Percentiles rank a stretch among this genome's conserved stretches.
Evolutionary conservation across 2,113 vertebrate genomes (phyloP).

Genomic region (Arizona elegans): DNA sequence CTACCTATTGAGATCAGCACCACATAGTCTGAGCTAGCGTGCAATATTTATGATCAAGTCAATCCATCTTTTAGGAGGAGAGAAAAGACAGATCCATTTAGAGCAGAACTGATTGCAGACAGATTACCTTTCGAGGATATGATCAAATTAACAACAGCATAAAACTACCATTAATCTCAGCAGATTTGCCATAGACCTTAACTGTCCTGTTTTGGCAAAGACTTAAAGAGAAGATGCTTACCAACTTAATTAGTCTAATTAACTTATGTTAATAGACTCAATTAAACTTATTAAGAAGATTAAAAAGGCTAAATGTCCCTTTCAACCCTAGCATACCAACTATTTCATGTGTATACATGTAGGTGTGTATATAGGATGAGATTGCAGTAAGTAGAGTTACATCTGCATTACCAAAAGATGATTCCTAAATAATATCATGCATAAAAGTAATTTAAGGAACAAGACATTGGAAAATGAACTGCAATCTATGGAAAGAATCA

Average conservation of each 20-base stretch:
- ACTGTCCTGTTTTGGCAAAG: slow-evolving; percentile 4
- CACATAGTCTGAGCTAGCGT: slow-evolving; percentile 4
- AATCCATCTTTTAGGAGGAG: not conserved
- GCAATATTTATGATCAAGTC: slow-evolving; percentile 46
- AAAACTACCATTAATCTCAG: slow-evolving; percentile 25
- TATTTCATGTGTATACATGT: not conserved
- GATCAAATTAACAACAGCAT: slow-evolving; percentile 29
- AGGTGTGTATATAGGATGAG: not conserved
- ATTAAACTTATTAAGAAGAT: slow-evolving; percentile 47
- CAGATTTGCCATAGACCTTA: not conserved
- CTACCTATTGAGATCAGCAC: slow-evolving; percentile 11
- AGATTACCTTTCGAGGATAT: not conserved
- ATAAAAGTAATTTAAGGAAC: not conserved
- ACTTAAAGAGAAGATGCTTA: slow-evolving; percentile 32
- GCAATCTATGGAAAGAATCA: not conserved
- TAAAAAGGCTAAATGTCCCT: slow-evolving; percentile 46
- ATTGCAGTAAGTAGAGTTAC: rapidly evolving
- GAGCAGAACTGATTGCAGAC: not conserved
- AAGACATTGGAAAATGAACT: not conserved
- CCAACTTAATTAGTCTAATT: slow-evolving; percentile 50
- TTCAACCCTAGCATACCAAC: not conserved
- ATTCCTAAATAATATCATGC: not conserved
- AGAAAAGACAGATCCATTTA: slow-evolving; percentile 3
- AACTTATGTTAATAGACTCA: slow-evolving; percentile 42
- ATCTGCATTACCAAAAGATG: rapidly evolving